A percentile compares a stretch with the other conserved stretches of the same genome.
Conservation (phyloP, 2,888 invertebrate genomes). For the Oxyscelio sp. region DNA sequence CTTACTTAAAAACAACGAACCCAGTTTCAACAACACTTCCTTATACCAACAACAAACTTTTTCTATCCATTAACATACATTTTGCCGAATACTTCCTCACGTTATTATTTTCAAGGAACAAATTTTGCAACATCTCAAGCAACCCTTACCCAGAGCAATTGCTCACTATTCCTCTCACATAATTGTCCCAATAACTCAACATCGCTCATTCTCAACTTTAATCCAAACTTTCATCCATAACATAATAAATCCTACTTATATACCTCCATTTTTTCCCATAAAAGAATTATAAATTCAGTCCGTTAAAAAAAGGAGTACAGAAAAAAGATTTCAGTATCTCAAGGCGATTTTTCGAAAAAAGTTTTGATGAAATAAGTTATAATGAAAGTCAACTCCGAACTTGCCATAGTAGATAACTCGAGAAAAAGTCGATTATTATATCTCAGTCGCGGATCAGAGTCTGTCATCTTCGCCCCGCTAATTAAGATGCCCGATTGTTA, state of each 20-base stretch:
- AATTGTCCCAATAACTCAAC: constrained; percentile 19
- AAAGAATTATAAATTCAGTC: constrained; percentile 37
- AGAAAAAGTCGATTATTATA: constrained; percentile 69
- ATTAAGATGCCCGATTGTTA: constrained; percentile 66
- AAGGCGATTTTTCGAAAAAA: constrained; percentile 50
- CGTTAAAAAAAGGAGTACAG: background rate
- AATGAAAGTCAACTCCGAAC: constrained; percentile 53
- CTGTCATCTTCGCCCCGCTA: constrained; percentile 42
- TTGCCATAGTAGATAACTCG: constrained; percentile 34
- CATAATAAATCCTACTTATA: constrained; percentile 33
- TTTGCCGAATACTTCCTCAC: no score
- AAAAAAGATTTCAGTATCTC: constrained; percentile 22
- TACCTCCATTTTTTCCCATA: constrained; percentile 20
- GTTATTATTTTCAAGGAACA: no score
- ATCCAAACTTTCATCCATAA: constrained; percentile 13
- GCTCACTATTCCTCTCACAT: background rate
- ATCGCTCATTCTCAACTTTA: constrained; percentile 21
- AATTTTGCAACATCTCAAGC: no score
- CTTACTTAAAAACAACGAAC: no score
- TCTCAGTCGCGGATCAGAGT: constrained; percentile 43
- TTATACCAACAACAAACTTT: no score
- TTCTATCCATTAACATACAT: no score
- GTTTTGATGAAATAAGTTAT: constrained; percentile 71
- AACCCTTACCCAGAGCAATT: no score
- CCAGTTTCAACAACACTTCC: no score